Conservation (phyloP, 1,140 invertebrate species). For the Trachymyrmex septentrionalis region DNA sequence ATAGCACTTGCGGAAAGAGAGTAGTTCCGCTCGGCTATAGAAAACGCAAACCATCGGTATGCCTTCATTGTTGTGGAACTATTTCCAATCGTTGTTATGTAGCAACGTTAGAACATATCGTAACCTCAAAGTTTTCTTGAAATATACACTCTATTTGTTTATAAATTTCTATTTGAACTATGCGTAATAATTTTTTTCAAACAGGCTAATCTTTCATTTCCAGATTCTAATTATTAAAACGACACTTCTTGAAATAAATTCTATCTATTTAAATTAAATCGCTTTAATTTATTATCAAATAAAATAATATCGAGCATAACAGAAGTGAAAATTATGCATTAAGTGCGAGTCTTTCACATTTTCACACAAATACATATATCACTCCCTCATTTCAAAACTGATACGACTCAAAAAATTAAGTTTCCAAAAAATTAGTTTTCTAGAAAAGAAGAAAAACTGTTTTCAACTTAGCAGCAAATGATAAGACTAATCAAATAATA, state of each 20-base stretch:
- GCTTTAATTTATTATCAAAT: not conserved
- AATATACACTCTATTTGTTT: not conserved
- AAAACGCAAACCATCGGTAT: not conserved
- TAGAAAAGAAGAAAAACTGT: no score
- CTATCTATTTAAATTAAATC: not conserved
- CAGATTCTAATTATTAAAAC: not conserved
- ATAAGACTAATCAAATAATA: no score
- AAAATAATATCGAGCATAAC: no score
- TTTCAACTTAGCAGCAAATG: no score
- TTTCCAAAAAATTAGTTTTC: no score
- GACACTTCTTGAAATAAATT: not conserved
- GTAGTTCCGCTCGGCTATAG: constrained; percentile 33
- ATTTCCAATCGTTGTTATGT: constrained; percentile 30
- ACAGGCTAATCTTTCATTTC: not conserved
- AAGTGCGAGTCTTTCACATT: not conserved
- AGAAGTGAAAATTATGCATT: not conserved
- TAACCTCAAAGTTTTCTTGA: not conserved
- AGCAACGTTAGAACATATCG: constrained; percentile 10
- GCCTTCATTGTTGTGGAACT: constrained; percentile 12
- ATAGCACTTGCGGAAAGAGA: constrained; percentile 45
- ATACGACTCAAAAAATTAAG: no score
- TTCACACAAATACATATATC: not conserved
- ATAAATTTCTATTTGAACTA: not conserved
- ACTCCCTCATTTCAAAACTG: no score
- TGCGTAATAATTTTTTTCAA: not conserved